Percentiles rank a stretch among this genome's conserved stretches.
Evolutionary conservation across 2,888 invertebrate genomes (phyloP).

Genomic region (Cactoblastis cactorum): DNA sequence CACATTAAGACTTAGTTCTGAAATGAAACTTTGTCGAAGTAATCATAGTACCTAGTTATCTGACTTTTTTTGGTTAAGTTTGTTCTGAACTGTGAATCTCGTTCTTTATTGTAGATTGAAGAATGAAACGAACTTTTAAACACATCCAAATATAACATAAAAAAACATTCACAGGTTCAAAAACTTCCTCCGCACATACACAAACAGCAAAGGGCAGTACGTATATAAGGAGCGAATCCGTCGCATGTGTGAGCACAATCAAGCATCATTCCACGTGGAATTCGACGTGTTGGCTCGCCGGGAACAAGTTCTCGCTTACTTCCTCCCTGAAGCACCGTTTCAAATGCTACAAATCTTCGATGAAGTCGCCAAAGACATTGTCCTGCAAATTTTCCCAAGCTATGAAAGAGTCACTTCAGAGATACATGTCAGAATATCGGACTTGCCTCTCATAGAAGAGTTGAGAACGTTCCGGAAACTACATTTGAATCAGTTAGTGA

Average conservation of each 20-base stretch:
- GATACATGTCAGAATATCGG: slow-evolving; percentile 96
- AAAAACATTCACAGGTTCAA: slow-evolving; percentile 81
- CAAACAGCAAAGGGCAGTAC: slow-evolving; percentile 91
- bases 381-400: slow-evolving; percentile 95
- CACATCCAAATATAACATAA: too few species aligned
- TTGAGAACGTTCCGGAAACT: slow-evolving; percentile 93
- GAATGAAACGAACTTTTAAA: too few species aligned
- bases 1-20: too few species aligned
- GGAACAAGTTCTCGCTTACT: slow-evolving; percentile 97
- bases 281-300: slow-evolving; percentile 93
- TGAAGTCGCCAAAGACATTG: slow-evolving; percentile 95
- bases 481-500: slow-evolving; percentile 95
- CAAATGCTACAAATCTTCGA: slow-evolving; percentile 98
- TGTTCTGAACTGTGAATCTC: too few species aligned
- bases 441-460: slow-evolving; percentile 97
- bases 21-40: too few species aligned
- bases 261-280: slow-evolving; percentile 94
- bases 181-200: slow-evolving; percentile 94
- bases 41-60: too few species aligned
- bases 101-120: too few species aligned
- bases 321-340: slow-evolving; percentile 97
- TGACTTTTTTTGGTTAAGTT: too few species aligned
- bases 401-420: slow-evolving; percentile 96
- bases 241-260: slow-evolving; percentile 96
- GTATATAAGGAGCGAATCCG: slow-evolving; percentile 95